Evolutionary conservation across 1,140 invertebrate genomes (phyloP), one percentile per base, ranked within the genome.

Genomic region (Drosophila setifemur): DNA sequence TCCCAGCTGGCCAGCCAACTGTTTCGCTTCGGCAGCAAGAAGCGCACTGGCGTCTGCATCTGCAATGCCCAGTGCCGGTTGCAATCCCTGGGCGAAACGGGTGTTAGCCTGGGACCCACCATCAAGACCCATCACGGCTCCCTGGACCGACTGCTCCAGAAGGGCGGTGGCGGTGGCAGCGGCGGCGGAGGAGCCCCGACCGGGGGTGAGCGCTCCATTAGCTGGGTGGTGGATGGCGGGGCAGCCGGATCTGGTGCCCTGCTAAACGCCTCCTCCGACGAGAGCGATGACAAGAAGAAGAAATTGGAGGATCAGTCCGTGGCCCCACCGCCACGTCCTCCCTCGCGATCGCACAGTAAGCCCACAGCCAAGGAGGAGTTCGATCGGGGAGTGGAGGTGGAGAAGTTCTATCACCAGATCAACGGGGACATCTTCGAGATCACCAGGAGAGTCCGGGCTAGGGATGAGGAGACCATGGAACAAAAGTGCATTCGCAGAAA

Each of bases 391-490:
- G 87, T 90, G 1, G 89, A 89, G 48, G 88, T 90, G 28, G 89
- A 90, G 35, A 90, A 90, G 35, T 90, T 90, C 72, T 90, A 90
- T 71, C 89, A 90, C 45, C 89, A 90, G 54, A 90, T 90, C 43
- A 90, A 90, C 12, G 89, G 89, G 2, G 88, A 90, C 28, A 90
- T 90, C 33, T 90, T 90, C 28, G 89, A 90, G 42, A 90, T 90
- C n/a, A 90, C 88, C 1, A 67, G 89, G 0, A 47, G 89, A 0
- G 89, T 90, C 12, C 58, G 89, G 3, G 89, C 89, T 0, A 64
- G 86, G 5, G 81, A 90, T 25, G 89, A 90, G 39, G 89, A 90
- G 14, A 90, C 83, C 7, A 89, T 90, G 43, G 88, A 90, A 28
- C 88, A 90, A 29, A 87, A 87, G 16, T 72, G 87, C 26, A 90